phyloP scores from a whole-genome alignment of 2,113 vertebrate species.

The Chaetura pelagica region DNA sequence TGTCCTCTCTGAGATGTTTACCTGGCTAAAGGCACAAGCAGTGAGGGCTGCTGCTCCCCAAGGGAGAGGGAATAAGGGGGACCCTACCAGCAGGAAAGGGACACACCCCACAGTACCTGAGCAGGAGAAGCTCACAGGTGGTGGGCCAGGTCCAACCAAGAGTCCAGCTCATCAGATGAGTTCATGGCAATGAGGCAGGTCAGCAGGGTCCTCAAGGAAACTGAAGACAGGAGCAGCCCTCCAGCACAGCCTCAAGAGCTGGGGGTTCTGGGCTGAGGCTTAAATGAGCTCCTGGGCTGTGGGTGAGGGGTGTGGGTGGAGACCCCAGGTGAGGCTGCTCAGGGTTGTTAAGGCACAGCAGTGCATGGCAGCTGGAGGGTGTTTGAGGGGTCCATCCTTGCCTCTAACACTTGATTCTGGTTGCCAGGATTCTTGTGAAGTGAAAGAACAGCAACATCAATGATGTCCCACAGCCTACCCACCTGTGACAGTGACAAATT shows the following conservation, averaged over 20 bases:
- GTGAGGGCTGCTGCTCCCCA: not conserved
- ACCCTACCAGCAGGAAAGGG: too few relatives aligned
- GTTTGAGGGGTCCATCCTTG: not conserved
- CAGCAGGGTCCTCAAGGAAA: accelerated
- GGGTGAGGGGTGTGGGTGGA: not conserved
- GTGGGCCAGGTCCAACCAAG: not conserved
- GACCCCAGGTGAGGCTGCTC: not conserved
- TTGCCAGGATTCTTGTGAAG: not conserved
- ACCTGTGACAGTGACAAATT: not conserved
- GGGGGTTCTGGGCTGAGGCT: accelerated
- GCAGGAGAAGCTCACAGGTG: not conserved
- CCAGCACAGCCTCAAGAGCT: accelerated
- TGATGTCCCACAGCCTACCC: not conserved
- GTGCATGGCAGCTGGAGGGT: not conserved
- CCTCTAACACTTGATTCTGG: not conserved
- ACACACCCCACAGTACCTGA: not conserved
- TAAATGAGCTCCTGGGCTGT: not conserved
- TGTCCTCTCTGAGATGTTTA: too few relatives aligned
- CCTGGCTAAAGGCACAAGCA: accelerated
- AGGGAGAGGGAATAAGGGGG: not conserved
- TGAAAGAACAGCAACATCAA: not conserved
- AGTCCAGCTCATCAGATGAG: not conserved
- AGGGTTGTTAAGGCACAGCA: not conserved
- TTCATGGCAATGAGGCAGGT: not conserved
- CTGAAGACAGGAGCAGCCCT: not conserved